Evolutionary conservation across 2,888 invertebrate species (phyloP), one percentile per base, ranked within the genome.

Genomic region (Anodontia alba): DNA sequence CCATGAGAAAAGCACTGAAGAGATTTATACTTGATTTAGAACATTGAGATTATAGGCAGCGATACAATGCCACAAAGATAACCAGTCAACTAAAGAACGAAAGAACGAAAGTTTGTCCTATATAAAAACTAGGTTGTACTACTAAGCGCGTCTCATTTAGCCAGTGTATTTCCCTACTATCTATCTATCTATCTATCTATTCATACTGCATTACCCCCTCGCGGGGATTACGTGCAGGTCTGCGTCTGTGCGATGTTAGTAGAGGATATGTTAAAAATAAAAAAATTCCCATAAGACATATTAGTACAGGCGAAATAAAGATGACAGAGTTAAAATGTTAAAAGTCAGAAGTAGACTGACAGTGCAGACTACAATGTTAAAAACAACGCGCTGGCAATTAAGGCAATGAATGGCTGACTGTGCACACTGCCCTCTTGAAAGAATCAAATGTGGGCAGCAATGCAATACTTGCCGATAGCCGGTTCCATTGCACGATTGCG

Each of bases 401-500:
- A 33, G 31, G 62, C 62, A 62, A 10, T 62, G 62, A 20, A 33
- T 33, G 62, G 20, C 20, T 62, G 62, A 62, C 33, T 33, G 33
- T 17, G 20, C 62, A 62, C 33, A 62, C 62, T 62, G 62, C 62
- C 62, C 62, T 62, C 23, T 62, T 62, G 20, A 33, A 62, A 5
- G 33, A 33, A 3, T 62, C 62, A 23, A 62, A 31, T 33, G 62
- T 62, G 62, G 62, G 62, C 62, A 62, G 33, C 7, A 43, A 29
- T 57, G 42, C 62, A 29, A 38, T 70, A n/a, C n/a, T 10, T 43
- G 43, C 23, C 15, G 70, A 46, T 46, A 70, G 70, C 70, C 31
- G 29, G 26, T 70, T 70, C 70, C 70, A 70, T 29, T 70, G 70
- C 31, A 70, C 70, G 31, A 70, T 46, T 43, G 70, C 31, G 46